Conservation (phyloP, 2,113 vertebrate species). For the Oreochromis niloticus region DNA sequence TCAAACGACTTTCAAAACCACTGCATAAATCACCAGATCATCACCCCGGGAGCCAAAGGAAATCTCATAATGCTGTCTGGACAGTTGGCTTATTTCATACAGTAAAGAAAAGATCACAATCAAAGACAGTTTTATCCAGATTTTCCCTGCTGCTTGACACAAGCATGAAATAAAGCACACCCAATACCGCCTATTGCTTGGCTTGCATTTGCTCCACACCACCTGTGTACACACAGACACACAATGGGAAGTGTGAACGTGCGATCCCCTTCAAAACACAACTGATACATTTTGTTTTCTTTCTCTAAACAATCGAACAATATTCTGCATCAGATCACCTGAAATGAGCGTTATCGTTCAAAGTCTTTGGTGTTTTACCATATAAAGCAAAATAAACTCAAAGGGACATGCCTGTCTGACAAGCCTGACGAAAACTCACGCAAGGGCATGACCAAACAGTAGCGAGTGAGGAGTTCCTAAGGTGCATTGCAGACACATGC, state of each 20-base stretch:
- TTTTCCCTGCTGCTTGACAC: background rate
- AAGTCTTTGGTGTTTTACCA: background rate
- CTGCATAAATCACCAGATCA: background rate
- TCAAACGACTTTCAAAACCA: constrained; percentile 18
- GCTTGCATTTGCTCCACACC: background rate
- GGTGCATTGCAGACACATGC: background rate
- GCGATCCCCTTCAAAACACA: background rate
- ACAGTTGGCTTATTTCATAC: background rate
- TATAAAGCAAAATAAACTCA: constrained; percentile 15
- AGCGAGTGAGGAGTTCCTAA: constrained; percentile 3
- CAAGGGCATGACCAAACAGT: constrained; percentile 31
- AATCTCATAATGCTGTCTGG: constrained; percentile 35
- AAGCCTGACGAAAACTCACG: background rate
- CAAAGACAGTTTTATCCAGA: background rate
- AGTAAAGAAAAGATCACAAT: background rate
- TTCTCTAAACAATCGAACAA: background rate
- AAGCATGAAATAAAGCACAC: background rate
- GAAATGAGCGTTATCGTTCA: background rate
- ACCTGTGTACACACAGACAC: constrained; percentile 6
- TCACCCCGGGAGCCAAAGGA: constrained; percentile 2
- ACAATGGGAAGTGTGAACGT: background rate
- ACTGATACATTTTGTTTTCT: background rate
- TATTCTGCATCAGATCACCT: background rate
- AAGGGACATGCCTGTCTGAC: constrained; percentile 1
- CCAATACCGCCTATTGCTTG: background rate